Conservation (phyloP, 2,113 vertebrate species). For the Eidolon helvum region DNA sequence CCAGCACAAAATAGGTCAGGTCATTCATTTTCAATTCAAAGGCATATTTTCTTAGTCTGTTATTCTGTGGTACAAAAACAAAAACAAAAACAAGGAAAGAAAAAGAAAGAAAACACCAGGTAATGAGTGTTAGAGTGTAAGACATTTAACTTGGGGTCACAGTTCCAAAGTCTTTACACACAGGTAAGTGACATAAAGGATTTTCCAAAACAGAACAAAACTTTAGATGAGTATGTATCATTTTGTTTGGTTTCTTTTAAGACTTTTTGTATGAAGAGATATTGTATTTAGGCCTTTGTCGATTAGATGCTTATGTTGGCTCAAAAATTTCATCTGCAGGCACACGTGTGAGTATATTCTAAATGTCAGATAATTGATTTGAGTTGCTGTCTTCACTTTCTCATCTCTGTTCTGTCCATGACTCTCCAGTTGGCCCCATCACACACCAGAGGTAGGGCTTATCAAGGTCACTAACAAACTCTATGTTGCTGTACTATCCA, state of each 20-base stretch:
- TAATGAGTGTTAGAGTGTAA: not conserved
- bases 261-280: not conserved
- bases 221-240: not conserved
- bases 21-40: constrained; percentile 99
- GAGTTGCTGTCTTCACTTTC: not conserved
- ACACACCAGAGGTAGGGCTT: not conserved
- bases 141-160: not conserved
- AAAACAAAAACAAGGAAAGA: not conserved
- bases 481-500: not conserved
- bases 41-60: constrained; percentile 94
- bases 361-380: not conserved
- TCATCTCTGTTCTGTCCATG: not conserved
- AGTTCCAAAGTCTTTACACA: not conserved
- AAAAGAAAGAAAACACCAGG: not conserved
- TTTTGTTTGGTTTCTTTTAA: not conserved
- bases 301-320: not conserved
- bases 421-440: not conserved
- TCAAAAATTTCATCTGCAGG: not conserved
- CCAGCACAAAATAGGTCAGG: constrained; percentile 98
- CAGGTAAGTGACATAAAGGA: not conserved
- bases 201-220: not conserved
- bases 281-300: not conserved
- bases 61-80: constrained; percentile 85
- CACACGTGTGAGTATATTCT: not conserved
- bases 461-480: not conserved